A percentile compares a stretch with the other conserved stretches of the same genome.
Conservation (phyloP, 2,797 vertebrate species). For the Myoxocephalus aenaeus region DNA sequence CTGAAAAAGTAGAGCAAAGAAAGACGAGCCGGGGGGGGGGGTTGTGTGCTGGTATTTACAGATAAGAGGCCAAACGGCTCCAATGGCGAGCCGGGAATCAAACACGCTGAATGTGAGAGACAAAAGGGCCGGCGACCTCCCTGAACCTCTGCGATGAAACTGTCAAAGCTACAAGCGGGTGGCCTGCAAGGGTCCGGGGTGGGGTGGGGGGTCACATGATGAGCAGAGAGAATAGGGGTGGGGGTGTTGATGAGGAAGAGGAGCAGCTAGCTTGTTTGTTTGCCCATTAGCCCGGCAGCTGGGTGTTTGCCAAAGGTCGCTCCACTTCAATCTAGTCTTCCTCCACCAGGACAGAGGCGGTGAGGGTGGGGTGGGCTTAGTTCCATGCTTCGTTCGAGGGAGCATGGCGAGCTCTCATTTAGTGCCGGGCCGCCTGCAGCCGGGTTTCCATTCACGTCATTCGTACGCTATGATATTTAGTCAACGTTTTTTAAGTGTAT, state of each 20-base stretch:
- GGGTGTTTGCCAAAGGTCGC: slow-evolving; percentile 73
- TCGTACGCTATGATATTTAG: too few relatives aligned
- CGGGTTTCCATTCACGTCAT: too few relatives aligned
- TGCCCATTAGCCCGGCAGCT: slow-evolving; percentile 65
- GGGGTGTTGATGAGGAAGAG: not conserved
- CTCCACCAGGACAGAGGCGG: slow-evolving; percentile 31
- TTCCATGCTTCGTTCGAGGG: slow-evolving; percentile 45
- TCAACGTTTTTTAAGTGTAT: too few relatives aligned
- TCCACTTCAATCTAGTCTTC: slow-evolving; percentile 28
- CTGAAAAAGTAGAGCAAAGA: slow-evolving; percentile 28
- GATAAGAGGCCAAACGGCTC: slow-evolving; percentile 59
- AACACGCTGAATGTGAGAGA: slow-evolving; percentile 64
- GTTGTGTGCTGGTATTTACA: slow-evolving; percentile 51
- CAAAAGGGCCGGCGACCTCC: slow-evolving; percentile 68
- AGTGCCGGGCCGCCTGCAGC: slow-evolving; percentile 2
- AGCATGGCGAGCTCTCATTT: slow-evolving; percentile 48
- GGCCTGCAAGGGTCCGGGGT: slow-evolving; percentile 19
- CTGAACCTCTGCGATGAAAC: slow-evolving; percentile 62
- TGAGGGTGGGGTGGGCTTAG: slow-evolving; percentile 41
- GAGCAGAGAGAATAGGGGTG: not conserved
- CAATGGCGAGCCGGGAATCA: slow-evolving; percentile 60
- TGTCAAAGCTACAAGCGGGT: slow-evolving; percentile 51
- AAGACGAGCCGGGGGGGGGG: not conserved
- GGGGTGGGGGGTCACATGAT: not conserved
- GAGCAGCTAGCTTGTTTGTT: slow-evolving; percentile 69